A percentile compares a stretch with the other conserved stretches of the same genome.
Evolutionary conservation across 64 coral and sea anemone genomes (phyloP).

Genomic region (Anthopleura sola): DNA sequence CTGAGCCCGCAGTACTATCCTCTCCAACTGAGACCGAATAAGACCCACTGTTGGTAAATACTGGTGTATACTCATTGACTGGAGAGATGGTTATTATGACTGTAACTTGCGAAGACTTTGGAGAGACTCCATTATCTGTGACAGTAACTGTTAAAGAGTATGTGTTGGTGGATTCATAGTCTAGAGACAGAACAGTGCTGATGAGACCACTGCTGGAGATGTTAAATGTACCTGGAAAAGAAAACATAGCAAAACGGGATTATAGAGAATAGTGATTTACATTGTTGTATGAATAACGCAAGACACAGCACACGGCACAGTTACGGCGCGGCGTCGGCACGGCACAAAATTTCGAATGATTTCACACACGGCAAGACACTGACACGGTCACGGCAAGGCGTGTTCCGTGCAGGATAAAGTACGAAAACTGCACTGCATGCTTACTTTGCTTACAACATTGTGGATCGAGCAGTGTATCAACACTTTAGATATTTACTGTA

Average conservation of each 20-base stretch:
- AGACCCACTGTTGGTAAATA: constrained; percentile 32
- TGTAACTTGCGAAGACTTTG: constrained; percentile 20
- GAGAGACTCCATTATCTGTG: constrained; percentile 17
- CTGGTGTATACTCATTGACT: constrained; percentile 45
- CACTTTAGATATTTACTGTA: no score
- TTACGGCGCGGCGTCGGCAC: no score
- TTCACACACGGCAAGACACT: no score
- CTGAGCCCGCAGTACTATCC: constrained; percentile 29
- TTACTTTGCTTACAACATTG: no score
- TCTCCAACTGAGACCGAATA: constrained; percentile 36
- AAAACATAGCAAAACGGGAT: background rate
- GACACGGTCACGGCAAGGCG: no score
- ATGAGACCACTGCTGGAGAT: constrained; percentile 36
- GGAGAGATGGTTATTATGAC: constrained; percentile 21
- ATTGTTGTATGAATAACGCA: no score
- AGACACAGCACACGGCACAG: no score
- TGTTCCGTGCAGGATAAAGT: no score
- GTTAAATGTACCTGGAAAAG: constrained; percentile 35
- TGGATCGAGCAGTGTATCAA: no score
- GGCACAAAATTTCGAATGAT: no score
- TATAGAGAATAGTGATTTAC: background rate
- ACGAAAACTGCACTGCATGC: no score
- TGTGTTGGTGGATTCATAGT: constrained; percentile 35
- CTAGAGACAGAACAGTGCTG: constrained; percentile 15
- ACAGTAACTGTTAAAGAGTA: constrained; percentile 36